These are phyloP conservation scores for Protonibea diacanthus DNA, from an alignment of 2,797 vertebrate genomes.

Conservation along the genomic window DNA sequence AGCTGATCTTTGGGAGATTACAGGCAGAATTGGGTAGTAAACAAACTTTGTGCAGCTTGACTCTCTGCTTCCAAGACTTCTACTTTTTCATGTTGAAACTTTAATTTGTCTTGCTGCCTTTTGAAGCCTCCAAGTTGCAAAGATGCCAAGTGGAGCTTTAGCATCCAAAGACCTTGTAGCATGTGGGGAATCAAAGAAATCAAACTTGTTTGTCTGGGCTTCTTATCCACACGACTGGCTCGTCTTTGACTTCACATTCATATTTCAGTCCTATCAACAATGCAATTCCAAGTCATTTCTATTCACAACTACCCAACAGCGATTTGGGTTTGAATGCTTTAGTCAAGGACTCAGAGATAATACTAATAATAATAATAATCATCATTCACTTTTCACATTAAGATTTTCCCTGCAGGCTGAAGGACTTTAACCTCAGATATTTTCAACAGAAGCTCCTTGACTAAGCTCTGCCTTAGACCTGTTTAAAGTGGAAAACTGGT, in stretches of 20 bases:
- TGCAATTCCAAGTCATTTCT: conserved; percentile 7
- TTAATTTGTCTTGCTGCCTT: neutral
- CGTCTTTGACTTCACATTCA: neutral
- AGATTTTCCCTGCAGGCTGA: neutral
- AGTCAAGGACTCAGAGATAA: conserved; percentile 17
- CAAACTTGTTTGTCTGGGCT: neutral
- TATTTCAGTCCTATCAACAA: neutral
- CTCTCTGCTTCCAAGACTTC: neutral
- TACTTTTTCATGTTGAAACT: neutral
- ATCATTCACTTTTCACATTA: neutral
- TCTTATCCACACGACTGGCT: neutral
- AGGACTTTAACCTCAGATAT: conserved; percentile 12
- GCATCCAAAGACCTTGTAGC: conserved; percentile 5
- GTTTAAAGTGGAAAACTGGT: conserved; percentile 40
- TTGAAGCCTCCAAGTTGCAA: neutral
- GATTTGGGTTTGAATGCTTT: conserved; percentile 13
- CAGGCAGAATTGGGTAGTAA: neutral
- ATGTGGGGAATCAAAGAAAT: conserved; percentile 2
- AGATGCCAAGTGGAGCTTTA: neutral
- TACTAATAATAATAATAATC: conserved; percentile 17
- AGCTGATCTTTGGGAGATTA: neutral
- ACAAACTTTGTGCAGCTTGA: neutral
- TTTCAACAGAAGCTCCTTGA: conserved; percentile 9
- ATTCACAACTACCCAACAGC: neutral
- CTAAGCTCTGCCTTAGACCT: conserved; percentile 32